Conservation (phyloP, 2,113 vertebrate species). For the Corydoras maculifer region DNA sequence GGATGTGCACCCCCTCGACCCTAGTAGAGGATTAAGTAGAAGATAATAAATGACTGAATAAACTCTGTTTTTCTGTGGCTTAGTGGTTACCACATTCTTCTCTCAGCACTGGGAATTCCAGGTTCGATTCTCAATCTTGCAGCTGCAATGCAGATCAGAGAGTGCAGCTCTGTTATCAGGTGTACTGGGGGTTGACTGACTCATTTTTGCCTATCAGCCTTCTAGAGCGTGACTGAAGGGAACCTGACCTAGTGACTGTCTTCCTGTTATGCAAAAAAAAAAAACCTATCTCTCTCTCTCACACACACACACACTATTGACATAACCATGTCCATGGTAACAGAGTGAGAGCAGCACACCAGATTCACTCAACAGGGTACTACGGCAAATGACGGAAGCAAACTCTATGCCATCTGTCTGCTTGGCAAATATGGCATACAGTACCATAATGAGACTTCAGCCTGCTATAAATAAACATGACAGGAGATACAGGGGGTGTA, state of each 20-base stretch:
- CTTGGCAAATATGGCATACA: background rate
- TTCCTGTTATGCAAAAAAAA: slow-evolving; percentile 36
- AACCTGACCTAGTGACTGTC: slow-evolving; percentile 20
- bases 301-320: background rate
- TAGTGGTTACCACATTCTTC: too few species aligned
- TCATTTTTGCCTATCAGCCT: slow-evolving; percentile 26
- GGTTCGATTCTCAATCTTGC: background rate
- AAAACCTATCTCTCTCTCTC: background rate
- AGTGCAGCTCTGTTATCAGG: background rate
- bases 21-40: too few species aligned
- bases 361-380: slow-evolving; percentile 7
- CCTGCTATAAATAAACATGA: slow-evolving; percentile 5
- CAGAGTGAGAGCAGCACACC: slow-evolving; percentile 16
- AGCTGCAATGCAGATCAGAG: background rate
- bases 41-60: too few species aligned
- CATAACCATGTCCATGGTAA: slow-evolving; percentile 21
- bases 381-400: background rate
- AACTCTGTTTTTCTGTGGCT: too few species aligned
- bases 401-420: background rate
- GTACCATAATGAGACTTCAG: too few species aligned
- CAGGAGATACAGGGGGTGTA: background rate
- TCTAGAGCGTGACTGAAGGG: slow-evolving; percentile 24
- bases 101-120: too few species aligned
- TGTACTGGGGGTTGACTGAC: background rate
- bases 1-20: too few species aligned